Evolutionary conservation across 2,888 invertebrate genomes (phyloP).

Genomic region (Lepeophtheirus nordmannii): DNA sequence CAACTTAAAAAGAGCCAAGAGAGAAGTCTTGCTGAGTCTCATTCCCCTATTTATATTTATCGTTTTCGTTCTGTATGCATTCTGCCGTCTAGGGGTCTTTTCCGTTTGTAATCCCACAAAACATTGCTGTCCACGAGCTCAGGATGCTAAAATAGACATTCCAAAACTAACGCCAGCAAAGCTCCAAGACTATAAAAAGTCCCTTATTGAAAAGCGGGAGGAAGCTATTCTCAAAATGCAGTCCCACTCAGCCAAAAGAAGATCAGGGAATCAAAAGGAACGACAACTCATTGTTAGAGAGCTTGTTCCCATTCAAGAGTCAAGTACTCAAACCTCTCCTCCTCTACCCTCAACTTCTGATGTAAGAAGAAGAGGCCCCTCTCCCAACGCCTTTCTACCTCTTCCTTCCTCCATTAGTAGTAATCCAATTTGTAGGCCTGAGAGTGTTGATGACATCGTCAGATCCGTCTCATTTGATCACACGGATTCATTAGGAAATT

Average conservation of each 20-base stretch:
- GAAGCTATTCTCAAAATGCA: neutral
- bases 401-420: neutral
- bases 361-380: neutral
- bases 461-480: neutral
- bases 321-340: too few species aligned
- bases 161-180: constrained; percentile 7
- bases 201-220: constrained; percentile 2
- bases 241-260: too few species aligned
- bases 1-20: constrained; percentile 17
- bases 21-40: constrained; percentile 22
- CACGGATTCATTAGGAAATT: too few species aligned
- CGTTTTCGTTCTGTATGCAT: constrained; percentile 21
- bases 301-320: constrained; percentile 2
- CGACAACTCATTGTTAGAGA: neutral
- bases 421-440: neutral
- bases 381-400: constrained; percentile 1
- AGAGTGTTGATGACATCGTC: neutral
- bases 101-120: constrained; percentile 21
- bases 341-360: neutral
- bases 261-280: too few species aligned
- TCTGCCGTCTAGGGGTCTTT: constrained; percentile 22
- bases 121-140: constrained; percentile 9
- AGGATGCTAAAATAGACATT: neutral
- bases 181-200: constrained; percentile 8
- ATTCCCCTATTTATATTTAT: constrained; percentile 21